A percentile compares a stretch with the other conserved stretches of the same genome.
Conservation (phyloP, 2,888 invertebrate genomes). For the Drosophila setosimentum region DNA sequence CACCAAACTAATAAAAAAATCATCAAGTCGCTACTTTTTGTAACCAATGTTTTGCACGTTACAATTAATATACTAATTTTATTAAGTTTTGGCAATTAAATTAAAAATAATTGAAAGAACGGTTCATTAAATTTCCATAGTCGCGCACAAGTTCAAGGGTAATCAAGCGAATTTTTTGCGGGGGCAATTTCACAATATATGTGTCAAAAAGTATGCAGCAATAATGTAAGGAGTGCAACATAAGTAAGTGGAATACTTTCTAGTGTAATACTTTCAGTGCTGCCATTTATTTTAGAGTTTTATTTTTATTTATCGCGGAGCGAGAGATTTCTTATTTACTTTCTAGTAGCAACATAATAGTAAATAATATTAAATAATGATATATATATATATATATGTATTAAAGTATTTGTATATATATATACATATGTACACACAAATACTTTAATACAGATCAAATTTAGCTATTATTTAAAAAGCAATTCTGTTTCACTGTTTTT, state of each 20-base stretch:
- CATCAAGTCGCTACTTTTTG: constrained; percentile 20
- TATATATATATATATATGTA: not conserved
- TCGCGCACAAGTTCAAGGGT: constrained; percentile 30
- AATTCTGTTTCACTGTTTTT: not conserved
- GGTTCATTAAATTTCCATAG: constrained; percentile 44
- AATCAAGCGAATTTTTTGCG: not conserved
- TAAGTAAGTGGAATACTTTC: too few relatives aligned
- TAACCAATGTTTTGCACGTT: constrained; percentile 1
- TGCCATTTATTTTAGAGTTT: not conserved
- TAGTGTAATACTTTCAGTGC: not conserved
- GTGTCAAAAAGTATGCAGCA: constrained; percentile 3
- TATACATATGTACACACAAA: too few relatives aligned
- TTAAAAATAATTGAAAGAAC: constrained; percentile 27
- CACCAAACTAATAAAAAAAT: constrained; percentile 21
- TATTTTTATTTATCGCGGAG: not conserved
- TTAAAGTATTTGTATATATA: too few relatives aligned
- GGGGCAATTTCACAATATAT: not conserved
- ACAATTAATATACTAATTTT: constrained; percentile 19
- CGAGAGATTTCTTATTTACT: not conserved
- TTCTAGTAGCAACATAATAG: not conserved
- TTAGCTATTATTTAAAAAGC: not conserved
- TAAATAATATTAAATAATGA: not conserved
- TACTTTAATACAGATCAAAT: not conserved
- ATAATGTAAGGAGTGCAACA: not conserved
- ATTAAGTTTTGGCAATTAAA: constrained; percentile 30